Percentiles rank a stretch among this genome's conserved stretches.
Conservation (phyloP, 1,140 invertebrate species). For the Portunus trituberculatus region DNA sequence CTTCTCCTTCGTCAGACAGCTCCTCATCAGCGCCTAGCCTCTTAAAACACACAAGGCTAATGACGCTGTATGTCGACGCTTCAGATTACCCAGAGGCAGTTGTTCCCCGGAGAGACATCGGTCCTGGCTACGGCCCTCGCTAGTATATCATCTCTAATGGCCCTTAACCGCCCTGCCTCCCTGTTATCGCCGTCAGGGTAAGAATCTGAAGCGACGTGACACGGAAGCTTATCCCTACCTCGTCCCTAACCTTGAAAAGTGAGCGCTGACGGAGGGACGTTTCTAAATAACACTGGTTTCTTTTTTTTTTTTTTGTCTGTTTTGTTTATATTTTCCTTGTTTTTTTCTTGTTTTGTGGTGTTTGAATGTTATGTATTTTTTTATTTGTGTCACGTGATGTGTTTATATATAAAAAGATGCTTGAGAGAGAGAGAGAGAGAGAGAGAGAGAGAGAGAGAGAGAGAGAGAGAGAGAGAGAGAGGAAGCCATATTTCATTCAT, state of each 20-base stretch:
- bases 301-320: not conserved
- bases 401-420: too few species aligned
- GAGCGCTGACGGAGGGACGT: too few species aligned
- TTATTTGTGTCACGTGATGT: not conserved
- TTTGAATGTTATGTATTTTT: not conserved
- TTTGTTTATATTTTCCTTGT: not conserved
- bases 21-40: too few species aligned
- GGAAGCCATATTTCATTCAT: too few species aligned
- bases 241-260: too few species aligned
- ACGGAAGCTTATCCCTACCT: too few species aligned
- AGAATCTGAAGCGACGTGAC: too few species aligned
- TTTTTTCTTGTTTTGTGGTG: not conserved
- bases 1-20: too few species aligned
- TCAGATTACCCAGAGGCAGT: not conserved
- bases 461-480: too few species aligned
- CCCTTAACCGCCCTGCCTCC: not conserved
- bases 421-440: too few species aligned
- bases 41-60: not conserved
- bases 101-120: not conserved
- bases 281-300: too few species aligned
- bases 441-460: too few species aligned
- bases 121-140: not conserved
- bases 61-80: not conserved
- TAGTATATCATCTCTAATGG: not conserved
- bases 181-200: not conserved